Conservation (phyloP, 2,888 invertebrate genomes). For the Onchidella celtica region DNA sequence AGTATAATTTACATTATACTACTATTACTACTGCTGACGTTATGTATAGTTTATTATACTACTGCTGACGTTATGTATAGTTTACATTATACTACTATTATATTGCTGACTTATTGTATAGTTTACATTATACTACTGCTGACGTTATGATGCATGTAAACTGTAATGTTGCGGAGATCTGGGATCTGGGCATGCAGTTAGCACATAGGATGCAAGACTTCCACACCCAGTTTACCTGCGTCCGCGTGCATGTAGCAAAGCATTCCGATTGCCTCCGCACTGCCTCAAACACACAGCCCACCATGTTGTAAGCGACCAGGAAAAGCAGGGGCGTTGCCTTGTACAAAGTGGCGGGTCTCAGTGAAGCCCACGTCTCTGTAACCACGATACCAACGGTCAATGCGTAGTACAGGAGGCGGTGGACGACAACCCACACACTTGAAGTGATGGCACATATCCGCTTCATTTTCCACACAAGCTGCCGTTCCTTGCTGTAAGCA, state of each 20-base stretch:
- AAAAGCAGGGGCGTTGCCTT: conserved; percentile 46
- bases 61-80: too few species aligned
- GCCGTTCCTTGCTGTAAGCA: conserved; percentile 16
- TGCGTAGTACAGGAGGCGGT: conserved; percentile 43
- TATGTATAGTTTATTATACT: too few species aligned
- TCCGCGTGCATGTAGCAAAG: conserved; percentile 7
- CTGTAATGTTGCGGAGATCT: too few species aligned
- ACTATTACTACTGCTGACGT: too few species aligned
- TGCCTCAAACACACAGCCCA: conserved; percentile 51
- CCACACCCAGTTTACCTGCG: conserved; percentile 52
- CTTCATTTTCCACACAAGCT: neutral
- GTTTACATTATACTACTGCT: too few species aligned
- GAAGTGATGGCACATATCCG: conserved; percentile 35
- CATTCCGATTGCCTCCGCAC: conserved; percentile 33
- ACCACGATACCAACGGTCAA: conserved; percentile 29
- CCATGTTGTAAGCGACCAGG: conserved; percentile 50
- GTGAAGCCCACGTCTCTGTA: neutral
- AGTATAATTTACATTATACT: too few species aligned
- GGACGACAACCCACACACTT: conserved; percentile 49
- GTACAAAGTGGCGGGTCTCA: conserved; percentile 47
- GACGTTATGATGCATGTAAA: too few species aligned
- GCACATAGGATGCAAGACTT: too few species aligned
- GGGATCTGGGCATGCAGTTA: too few species aligned
- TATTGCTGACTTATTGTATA: too few species aligned
- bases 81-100: too few species aligned